These are phyloP conservation scores for Yponomeuta evonymella DNA, from an alignment of 2,888 invertebrate species.

Conservation along the genomic window DNA sequence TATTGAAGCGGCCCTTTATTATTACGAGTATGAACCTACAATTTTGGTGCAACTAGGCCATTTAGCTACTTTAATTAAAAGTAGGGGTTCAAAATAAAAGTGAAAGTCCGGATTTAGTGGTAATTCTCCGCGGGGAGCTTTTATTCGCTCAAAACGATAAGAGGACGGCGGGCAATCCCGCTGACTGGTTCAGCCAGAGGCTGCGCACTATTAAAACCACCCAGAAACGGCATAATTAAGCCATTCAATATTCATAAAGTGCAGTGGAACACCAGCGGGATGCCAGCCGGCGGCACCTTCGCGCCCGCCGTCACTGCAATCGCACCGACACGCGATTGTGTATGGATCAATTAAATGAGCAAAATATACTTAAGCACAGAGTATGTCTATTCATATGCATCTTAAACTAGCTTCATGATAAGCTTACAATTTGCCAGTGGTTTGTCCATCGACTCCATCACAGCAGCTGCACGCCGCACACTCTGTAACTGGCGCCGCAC, in stretches of 20 bases:
- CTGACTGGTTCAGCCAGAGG: neutral
- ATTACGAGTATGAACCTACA: too few relatives aligned
- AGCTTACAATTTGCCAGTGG: neutral
- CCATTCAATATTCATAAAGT: conserved; percentile 5
- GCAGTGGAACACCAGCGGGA: neutral
- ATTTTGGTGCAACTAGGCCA: too few relatives aligned
- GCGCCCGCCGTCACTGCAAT: too few relatives aligned
- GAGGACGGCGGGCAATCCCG: neutral
- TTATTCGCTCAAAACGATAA: neutral
- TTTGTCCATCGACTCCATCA: neutral
- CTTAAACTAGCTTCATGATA: neutral
- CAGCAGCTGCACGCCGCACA: too few relatives aligned
- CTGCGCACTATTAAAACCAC: neutral
- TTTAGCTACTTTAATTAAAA: too few relatives aligned
- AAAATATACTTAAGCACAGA: neutral
- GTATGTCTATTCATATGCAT: too few relatives aligned
- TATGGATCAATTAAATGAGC: neutral
- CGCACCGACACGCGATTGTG: neutral
- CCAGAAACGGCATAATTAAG: neutral
- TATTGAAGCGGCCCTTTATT: too few relatives aligned
- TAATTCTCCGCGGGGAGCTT: neutral
- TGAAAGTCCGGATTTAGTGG: neutral
- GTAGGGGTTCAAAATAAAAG: neutral
- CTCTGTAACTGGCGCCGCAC: neutral
- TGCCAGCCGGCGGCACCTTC: neutral